phyloP scores from a whole-genome alignment of 2,888 invertebrate genomes.

The Luperina testacea region DNA sequence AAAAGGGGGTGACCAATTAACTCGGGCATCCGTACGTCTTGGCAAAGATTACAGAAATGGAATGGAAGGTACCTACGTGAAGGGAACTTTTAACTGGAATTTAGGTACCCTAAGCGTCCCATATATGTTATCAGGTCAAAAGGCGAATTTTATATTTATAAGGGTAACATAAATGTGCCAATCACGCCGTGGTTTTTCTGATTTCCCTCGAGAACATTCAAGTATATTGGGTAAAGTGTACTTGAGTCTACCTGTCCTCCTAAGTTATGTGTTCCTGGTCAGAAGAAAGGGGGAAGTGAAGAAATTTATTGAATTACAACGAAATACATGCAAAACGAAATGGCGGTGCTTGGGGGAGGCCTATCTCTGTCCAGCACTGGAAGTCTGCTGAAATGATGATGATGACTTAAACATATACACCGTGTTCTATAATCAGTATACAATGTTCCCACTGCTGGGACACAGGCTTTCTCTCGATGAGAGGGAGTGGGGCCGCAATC shows the following conservation, averaged over 20 bases:
- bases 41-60: conserved; percentile 11
- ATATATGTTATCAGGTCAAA: conserved; percentile 26
- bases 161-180: conserved; percentile 36
- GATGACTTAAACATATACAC: not conserved
- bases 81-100: not conserved
- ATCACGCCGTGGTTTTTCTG: conserved; percentile 42
- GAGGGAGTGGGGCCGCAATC: too few species aligned
- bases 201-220: conserved; percentile 57
- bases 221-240: conserved; percentile 23
- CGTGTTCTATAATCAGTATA: too few species aligned
- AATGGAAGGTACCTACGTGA: not conserved
- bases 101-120: not conserved
- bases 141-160: conserved; percentile 46
- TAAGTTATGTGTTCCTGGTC: not conserved
- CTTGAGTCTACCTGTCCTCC: conserved; percentile 21
- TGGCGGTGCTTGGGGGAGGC: not conserved
- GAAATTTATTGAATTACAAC: not conserved
- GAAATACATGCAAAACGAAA: not conserved
- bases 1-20: conserved; percentile 36
- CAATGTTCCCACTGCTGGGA: too few species aligned
- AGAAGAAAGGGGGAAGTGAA: not conserved
- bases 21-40: not conserved
- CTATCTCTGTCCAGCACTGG: not conserved
- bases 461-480: too few species aligned
- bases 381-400: not conserved